phyloP scores from a whole-genome alignment of 2,888 invertebrate species.

The Dascillus cervinus region DNA sequence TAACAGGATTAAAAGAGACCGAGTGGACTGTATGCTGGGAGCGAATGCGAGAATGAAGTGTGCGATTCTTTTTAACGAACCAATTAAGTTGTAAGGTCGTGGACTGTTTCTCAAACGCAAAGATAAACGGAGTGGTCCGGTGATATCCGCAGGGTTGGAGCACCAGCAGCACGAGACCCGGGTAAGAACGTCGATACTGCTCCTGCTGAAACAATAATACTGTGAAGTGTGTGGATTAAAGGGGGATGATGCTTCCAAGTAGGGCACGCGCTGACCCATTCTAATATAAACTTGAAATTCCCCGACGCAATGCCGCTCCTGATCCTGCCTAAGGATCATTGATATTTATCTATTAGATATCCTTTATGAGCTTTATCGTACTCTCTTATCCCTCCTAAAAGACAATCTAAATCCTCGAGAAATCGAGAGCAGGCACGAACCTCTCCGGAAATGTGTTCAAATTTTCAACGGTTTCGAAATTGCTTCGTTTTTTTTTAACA shows the following conservation, averaged over 20 bases:
- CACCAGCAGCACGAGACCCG: constrained; percentile 3
- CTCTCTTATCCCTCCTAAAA: too few relatives aligned
- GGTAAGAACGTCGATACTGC: constrained; percentile 17
- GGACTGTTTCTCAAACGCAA: constrained; percentile 12
- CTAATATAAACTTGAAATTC: constrained; percentile 2
- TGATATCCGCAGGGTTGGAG: constrained; percentile 11
- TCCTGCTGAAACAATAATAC: constrained; percentile 21
- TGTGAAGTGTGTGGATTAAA: constrained; percentile 21
- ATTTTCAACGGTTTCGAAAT: too few relatives aligned
- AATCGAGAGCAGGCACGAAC: too few relatives aligned
- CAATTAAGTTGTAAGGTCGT: constrained; percentile 22
- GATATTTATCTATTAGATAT: constrained; percentile 22
- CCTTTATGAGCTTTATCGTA: too few relatives aligned
- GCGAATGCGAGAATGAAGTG: constrained; percentile 12
- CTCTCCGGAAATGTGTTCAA: too few relatives aligned
- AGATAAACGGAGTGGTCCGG: constrained; percentile 13
- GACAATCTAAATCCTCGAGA: too few relatives aligned
- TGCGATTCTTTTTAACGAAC: constrained; percentile 23
- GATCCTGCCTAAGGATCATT: constrained; percentile 8
- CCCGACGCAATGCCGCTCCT: too few relatives aligned
- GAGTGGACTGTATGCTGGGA: constrained; percentile 16
- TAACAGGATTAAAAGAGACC: constrained; percentile 18
- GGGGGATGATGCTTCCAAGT: constrained; percentile 8
- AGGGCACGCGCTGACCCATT: not conserved
- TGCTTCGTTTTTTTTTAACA: too few relatives aligned